Conservation (phyloP, 2,797 vertebrate genomes). For the Tapera naevia region DNA sequence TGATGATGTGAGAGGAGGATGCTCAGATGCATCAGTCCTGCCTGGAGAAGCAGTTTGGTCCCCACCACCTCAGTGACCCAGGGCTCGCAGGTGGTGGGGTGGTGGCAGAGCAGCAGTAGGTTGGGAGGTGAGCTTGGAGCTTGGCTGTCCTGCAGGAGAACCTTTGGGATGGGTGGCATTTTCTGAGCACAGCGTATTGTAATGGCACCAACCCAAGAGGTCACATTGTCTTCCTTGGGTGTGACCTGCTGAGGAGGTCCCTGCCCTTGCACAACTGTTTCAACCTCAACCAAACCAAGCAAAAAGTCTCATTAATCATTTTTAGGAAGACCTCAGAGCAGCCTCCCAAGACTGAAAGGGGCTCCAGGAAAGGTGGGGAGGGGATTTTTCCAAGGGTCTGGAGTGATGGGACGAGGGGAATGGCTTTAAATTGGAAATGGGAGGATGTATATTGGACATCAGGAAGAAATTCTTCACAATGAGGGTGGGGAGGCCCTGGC, state of each 20-base stretch:
- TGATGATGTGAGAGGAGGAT: background rate
- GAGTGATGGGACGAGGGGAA: too few relatives aligned
- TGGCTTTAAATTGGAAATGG: too few relatives aligned
- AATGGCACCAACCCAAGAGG: accelerated
- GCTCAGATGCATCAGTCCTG: accelerated
- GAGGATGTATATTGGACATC: too few relatives aligned
- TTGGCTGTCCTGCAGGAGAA: background rate
- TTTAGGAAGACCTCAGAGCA: too few relatives aligned
- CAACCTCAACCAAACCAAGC: background rate
- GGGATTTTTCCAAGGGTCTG: too few relatives aligned
- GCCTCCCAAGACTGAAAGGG: too few relatives aligned
- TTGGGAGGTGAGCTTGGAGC: background rate
- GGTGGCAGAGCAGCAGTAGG: accelerated
- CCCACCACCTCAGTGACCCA: too few relatives aligned
- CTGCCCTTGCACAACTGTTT: background rate
- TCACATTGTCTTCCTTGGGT: accelerated
- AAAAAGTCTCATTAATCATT: background rate
- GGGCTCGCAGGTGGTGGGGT: background rate
- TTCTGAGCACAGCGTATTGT: accelerated
- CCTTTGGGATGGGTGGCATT: accelerated
- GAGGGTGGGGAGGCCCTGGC: too few relatives aligned
- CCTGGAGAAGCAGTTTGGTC: background rate
- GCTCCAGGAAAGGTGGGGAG: too few relatives aligned
- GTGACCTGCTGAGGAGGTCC: background rate
- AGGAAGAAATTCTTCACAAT: too few relatives aligned